Conservation (phyloP, 2,797 vertebrate species). For the Astyanax mexicanus region DNA sequence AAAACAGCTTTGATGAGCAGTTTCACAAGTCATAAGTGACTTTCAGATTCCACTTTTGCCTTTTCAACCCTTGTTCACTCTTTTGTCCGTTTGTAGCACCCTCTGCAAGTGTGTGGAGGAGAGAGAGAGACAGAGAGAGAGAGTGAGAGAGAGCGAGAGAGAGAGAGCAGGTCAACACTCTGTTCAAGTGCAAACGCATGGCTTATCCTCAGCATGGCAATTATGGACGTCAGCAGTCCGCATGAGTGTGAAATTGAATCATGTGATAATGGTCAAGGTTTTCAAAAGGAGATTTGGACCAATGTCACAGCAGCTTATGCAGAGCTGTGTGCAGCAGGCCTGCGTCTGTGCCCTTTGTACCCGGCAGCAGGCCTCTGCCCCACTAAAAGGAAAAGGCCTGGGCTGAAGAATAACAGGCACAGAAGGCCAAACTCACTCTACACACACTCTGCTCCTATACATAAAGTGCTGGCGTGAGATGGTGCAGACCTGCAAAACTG, state of each 20-base stretch:
- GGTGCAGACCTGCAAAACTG: not conserved
- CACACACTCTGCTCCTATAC: not conserved
- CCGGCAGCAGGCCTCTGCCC: not conserved
- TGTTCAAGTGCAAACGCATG: slow-evolving; percentile 65
- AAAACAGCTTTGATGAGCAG: slow-evolving; percentile 33
- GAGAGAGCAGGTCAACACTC: slow-evolving; percentile 52
- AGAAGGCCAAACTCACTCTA: not conserved
- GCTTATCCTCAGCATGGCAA: slow-evolving; percentile 63
- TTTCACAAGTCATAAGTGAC: slow-evolving; percentile 41
- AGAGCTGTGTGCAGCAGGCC: slow-evolving; percentile 21
- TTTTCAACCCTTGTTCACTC: slow-evolving; percentile 34
- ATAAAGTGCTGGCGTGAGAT: not conserved
- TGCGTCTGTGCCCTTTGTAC: slow-evolving; percentile 22
- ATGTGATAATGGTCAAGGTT: slow-evolving; percentile 64
- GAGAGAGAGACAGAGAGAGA: slow-evolving; percentile 23
- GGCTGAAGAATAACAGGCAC: slow-evolving; percentile 2
- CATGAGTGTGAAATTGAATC: slow-evolving; percentile 64
- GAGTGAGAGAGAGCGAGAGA: slow-evolving; percentile 15
- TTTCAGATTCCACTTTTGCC: slow-evolving; percentile 40
- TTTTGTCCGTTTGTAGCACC: slow-evolving; percentile 40
- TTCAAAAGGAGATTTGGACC: slow-evolving; percentile 62
- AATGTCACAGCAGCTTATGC: slow-evolving; percentile 57
- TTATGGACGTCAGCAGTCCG: slow-evolving; percentile 62
- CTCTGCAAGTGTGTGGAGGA: slow-evolving; percentile 34
- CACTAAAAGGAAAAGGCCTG: slow-evolving; percentile 15